Conservation (phyloP, 2,113 vertebrate species). For the Microcebus ravelobensis region DNA sequence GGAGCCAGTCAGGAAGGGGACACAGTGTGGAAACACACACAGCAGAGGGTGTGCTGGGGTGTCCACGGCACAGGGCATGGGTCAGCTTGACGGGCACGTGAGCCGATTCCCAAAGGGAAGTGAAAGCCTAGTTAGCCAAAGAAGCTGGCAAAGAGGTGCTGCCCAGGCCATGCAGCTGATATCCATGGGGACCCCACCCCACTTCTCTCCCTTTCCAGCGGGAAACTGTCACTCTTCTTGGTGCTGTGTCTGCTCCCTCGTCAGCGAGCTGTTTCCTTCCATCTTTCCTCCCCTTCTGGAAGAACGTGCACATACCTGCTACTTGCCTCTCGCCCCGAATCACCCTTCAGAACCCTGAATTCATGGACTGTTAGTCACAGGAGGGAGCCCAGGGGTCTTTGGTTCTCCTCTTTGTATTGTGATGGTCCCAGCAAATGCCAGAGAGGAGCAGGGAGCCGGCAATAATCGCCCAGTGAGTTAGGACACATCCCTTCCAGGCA, state of each 20-base stretch:
- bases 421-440: not conserved
- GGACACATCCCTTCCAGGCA: rapidly evolving
- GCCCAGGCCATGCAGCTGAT: not conserved
- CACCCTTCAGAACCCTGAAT: not conserved
- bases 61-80: rapidly evolving
- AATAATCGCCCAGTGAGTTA: too few relatives aligned
- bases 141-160: not conserved
- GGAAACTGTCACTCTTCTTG: not conserved
- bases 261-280: not conserved
- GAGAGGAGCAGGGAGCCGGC: not conserved
- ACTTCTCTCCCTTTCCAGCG: rapidly evolving
- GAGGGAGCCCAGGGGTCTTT: not conserved
- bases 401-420: not conserved
- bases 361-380: not conserved
- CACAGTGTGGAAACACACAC: rapidly evolving
- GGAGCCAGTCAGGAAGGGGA: not conserved
- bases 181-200: rapidly evolving
- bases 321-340: not conserved
- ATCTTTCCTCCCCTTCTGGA: not conserved
- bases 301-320: not conserved
- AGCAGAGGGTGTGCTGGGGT: not conserved
- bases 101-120: not conserved
- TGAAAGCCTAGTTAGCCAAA: not conserved
- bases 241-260: not conserved
- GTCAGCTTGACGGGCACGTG: not conserved